These are phyloP conservation scores for Anniella stebbinsi DNA, from an alignment of 2,797 vertebrate genomes.

Conservation along the genomic window DNA sequence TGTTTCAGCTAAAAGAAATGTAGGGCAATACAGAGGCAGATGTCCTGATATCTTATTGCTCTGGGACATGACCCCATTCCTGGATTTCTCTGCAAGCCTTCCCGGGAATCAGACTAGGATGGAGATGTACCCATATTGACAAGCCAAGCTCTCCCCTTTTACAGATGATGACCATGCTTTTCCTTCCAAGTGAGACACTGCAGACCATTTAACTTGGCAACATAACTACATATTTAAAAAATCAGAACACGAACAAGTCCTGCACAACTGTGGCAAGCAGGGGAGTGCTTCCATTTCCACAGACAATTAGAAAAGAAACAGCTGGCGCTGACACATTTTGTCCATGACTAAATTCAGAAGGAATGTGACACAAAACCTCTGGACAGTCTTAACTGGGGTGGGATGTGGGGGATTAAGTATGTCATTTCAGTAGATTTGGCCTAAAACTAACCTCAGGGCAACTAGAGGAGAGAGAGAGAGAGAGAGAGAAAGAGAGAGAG, in stretches of 20 bases:
- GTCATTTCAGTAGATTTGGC: neutral
- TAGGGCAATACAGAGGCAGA: neutral
- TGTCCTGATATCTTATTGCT: neutral
- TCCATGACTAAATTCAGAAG: slow-evolving; percentile 33
- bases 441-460: neutral
- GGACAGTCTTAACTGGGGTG: neutral
- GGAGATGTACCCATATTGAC: neutral
- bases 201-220: slow-evolving; percentile 10
- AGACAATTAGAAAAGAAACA: slow-evolving; percentile 25
- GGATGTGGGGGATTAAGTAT: no score
- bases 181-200: neutral
- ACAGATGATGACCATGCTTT: neutral
- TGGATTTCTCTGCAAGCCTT: neutral
- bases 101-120: neutral
- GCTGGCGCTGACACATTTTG: neutral
- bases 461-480: neutral
- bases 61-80: neutral
- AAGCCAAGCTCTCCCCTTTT: neutral
- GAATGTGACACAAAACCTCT: slow-evolving; percentile 7
- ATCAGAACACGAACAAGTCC: neutral
- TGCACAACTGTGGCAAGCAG: neutral
- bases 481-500: no score
- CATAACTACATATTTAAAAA: neutral
- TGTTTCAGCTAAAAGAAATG: neutral
- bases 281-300: neutral